Conservation (phyloP, 2,113 vertebrate species). For the Phalacrocorax brasilianus region DNA sequence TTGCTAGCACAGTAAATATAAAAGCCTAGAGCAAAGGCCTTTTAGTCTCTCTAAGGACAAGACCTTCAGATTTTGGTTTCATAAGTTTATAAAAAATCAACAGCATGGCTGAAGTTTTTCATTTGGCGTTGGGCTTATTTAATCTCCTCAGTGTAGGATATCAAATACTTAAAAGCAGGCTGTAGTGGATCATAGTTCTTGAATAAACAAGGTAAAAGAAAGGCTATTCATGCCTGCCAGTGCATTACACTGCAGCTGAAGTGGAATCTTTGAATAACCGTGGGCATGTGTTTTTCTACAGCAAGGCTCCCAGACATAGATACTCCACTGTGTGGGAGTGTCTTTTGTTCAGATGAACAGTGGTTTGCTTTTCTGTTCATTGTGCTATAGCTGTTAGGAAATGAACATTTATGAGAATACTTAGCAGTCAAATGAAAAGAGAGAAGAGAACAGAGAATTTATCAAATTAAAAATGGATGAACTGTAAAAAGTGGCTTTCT, state of each 20-base stretch:
- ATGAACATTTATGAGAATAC: constrained; percentile 22
- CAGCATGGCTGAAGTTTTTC: not conserved
- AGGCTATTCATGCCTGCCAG: constrained; percentile 12
- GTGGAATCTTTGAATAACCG: constrained; percentile 14
- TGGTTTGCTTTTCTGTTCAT: constrained; percentile 18
- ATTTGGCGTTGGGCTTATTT: not conserved
- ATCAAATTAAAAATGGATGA: constrained; percentile 62
- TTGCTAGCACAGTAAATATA: constrained; percentile 42
- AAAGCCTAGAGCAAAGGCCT: constrained; percentile 36
- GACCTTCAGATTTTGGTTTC: constrained; percentile 40
- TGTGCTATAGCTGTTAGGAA: constrained; percentile 24
- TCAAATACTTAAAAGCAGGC: constrained; percentile 9
- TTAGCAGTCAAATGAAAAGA: not conserved
- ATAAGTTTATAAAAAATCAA: constrained; percentile 33
- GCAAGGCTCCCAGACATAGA: not conserved
- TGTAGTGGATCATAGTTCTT: constrained; percentile 34
- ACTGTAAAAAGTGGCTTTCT: constrained; percentile 33
- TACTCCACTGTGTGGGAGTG: not conserved
- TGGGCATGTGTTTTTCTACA: constrained; percentile 26
- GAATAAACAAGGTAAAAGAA: constrained; percentile 39
- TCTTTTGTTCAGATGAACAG: constrained; percentile 28
- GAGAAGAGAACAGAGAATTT: constrained; percentile 18
- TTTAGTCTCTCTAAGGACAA: constrained; percentile 27
- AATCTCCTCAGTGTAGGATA: constrained; percentile 7
- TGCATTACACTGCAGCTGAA: not conserved